Base-by-base conservation (phyloP, 2,888 invertebrate genomes). In the Orthosia gracilis region DNA sequence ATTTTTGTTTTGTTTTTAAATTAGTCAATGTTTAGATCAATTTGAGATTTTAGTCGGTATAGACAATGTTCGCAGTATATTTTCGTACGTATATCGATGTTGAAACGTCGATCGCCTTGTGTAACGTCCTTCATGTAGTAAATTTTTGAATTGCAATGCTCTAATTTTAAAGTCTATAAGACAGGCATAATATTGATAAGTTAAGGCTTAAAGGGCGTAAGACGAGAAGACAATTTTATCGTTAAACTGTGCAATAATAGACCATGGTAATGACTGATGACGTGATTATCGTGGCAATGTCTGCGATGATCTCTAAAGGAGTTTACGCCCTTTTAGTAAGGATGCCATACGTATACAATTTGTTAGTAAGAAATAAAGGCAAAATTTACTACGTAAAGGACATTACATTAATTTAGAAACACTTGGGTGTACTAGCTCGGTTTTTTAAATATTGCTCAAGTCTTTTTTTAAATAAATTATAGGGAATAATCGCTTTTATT, bases 1-100 rank as follows among this genome's bases (percentile, higher is more conserved):
- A 15, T 23, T 58, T 80, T 89, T 90, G 80, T 92, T 93, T 92
- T 90, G 88, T 91, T 92, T 90, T 83, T 90, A 87, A 89, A 89
- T 91, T 93, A 94, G 94, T 93, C 91, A 92, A 92, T 93, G 91
- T 94, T 91, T 94, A 92, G 91, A 91, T 89, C 88, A 90, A 90
- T 91, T 70, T 91, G 90, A 90, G 91, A 91, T 90, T 83, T 90
- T 89, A 83, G 80, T 80, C 72, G 62, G 69, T 89, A 74, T 89
- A 90, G 86, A 87, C 86, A 74, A 74, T 76, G 82, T 89, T 87
- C 86, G 87, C 89, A 88, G 80, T 40, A 87, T 90, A 88, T 89
- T 89, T 88, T 87, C 85, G 74, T 90, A 89, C 85, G 63, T 86
- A 87, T 68, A 72, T 83, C 80, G 75, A 78, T 73, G 78, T 80